phyloP scores from a whole-genome alignment of 2,113 vertebrate species.

The Camelus bactrianus region DNA sequence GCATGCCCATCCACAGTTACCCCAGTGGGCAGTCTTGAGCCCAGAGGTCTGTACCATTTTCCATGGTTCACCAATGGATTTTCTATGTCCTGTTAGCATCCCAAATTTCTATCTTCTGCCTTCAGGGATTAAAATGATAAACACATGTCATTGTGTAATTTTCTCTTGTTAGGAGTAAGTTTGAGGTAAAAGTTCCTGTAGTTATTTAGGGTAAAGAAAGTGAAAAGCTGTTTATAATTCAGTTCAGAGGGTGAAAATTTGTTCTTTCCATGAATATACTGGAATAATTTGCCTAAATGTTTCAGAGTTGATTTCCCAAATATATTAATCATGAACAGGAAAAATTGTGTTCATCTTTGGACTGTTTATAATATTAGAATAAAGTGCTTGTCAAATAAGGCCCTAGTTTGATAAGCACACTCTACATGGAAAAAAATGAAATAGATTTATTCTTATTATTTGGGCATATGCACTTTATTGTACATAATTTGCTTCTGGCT shows the following conservation, averaged over 20 bases:
- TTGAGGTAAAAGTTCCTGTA: slow-evolving; percentile 45
- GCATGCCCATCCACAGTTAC: rapidly evolving
- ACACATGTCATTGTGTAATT: slow-evolving; percentile 26
- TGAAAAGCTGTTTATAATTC: slow-evolving; percentile 62
- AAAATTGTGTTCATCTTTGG: slow-evolving; percentile 57
- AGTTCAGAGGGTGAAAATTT: slow-evolving; percentile 60
- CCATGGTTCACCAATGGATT: neutral
- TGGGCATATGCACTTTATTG: slow-evolving; percentile 48
- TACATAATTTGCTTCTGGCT: slow-evolving; percentile 53
- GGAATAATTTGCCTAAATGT: slow-evolving; percentile 71
- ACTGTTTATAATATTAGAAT: slow-evolving; percentile 58
- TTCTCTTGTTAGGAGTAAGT: slow-evolving; percentile 60
- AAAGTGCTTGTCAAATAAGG: slow-evolving; percentile 45
- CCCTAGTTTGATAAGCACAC: slow-evolving; percentile 56
- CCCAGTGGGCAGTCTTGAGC: neutral
- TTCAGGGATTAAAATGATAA: slow-evolving; percentile 63
- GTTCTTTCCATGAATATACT: slow-evolving; percentile 28
- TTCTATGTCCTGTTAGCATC: neutral
- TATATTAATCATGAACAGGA: slow-evolving; percentile 61
- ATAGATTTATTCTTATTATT: slow-evolving; percentile 72
- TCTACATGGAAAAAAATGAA: slow-evolving; percentile 38
- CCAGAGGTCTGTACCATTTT: neutral
- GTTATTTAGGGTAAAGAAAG: slow-evolving; percentile 59
- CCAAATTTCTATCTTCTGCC: slow-evolving; percentile 17
- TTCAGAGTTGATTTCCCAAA: slow-evolving; percentile 70